phyloP scores from a whole-genome alignment of 2,113 vertebrate species.

The Xiphophorus maculatus region DNA sequence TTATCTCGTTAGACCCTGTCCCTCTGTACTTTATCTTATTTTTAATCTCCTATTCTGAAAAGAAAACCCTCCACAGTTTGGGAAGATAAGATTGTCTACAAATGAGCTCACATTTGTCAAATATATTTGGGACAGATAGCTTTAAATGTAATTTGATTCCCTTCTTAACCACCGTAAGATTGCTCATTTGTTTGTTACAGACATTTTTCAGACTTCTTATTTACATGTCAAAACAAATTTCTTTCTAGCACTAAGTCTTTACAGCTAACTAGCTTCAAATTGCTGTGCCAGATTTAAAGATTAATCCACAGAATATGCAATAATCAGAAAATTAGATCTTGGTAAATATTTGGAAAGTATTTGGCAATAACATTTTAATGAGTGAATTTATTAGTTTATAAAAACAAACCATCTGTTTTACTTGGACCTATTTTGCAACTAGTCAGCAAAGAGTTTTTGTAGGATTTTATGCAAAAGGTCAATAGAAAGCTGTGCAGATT shows the following conservation, averaged over 20 bases:
- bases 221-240: not conserved
- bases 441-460: not conserved
- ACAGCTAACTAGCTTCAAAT: not conserved
- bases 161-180: not conserved
- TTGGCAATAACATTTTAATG: not conserved
- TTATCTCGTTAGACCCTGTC: slow-evolving; percentile 54
- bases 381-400: not conserved
- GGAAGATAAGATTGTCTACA: slow-evolving; percentile 40
- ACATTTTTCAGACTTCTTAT: not conserved
- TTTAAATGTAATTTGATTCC: not conserved
- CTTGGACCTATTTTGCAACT: not conserved
- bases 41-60: slow-evolving; percentile 21
- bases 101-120: slow-evolving; percentile 23
- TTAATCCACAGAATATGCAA: not conserved
- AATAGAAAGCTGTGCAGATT: not conserved
- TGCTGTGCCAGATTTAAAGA: not conserved
- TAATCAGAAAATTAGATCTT: not conserved
- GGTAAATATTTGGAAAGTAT: not conserved
- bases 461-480: too few species aligned
- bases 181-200: not conserved
- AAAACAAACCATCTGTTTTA: not conserved
- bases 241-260: not conserved
- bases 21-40: slow-evolving; percentile 1
- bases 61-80: slow-evolving; percentile 20
- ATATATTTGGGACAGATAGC: not conserved